phyloP scores from a whole-genome alignment of 1,140 invertebrate genomes.

The Bombus pyrosoma region DNA sequence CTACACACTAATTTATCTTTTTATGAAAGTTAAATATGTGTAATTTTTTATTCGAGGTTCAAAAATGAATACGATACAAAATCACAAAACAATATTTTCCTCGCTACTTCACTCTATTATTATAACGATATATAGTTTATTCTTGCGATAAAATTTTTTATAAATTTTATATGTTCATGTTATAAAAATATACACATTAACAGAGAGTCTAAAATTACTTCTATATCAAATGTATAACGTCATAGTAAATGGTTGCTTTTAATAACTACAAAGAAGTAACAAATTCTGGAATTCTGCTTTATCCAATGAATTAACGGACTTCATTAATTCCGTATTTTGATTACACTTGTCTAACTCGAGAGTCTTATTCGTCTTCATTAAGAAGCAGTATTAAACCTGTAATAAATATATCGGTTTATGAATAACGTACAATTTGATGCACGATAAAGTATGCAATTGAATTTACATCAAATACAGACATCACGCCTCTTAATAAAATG shows the following conservation, averaged over 20 bases:
- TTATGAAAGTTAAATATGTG: not conserved
- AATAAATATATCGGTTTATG: slow-evolving; percentile 7
- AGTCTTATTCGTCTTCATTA: slow-evolving; percentile 3
- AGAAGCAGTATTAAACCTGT: not conserved
- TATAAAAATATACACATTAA: not conserved
- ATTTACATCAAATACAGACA: not conserved
- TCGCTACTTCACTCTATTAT: not conserved
- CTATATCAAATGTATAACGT: not conserved
- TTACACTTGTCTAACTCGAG: not conserved
- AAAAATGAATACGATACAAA: not conserved
- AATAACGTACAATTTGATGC: not conserved
- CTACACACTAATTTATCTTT: not conserved
- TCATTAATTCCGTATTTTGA: not conserved
- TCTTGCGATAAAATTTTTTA: not conserved
- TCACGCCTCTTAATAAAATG: not conserved
- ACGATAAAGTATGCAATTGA: not conserved
- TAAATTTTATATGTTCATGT: not conserved
- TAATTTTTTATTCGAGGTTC: not conserved
- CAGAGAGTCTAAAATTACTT: not conserved
- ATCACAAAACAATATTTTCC: not conserved
- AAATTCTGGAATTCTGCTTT: not conserved
- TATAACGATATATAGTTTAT: not conserved
- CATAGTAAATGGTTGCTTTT: too few species aligned
- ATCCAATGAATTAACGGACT: not conserved
- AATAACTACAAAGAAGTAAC: not conserved